phyloP scores from a whole-genome alignment of 23 tunicate species.

The Trididemnum clinides region DNA sequence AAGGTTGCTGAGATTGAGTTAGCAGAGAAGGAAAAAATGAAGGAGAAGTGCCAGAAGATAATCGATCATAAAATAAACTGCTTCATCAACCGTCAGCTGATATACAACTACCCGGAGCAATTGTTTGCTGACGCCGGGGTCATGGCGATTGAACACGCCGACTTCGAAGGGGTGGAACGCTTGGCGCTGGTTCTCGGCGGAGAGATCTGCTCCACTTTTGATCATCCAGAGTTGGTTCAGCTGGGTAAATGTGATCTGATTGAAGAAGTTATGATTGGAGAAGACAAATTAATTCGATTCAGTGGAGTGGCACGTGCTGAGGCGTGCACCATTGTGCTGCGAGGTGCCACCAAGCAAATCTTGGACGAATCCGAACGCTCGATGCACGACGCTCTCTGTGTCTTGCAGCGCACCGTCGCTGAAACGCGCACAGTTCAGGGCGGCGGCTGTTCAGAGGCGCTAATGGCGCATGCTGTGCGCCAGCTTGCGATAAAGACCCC shows the following conservation, averaged over 20 bases:
- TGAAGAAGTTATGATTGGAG: conserved; percentile 98
- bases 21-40: conserved; percentile 97
- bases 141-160: conserved; percentile 99
- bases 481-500: conserved; percentile 75
- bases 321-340: conserved; percentile 96
- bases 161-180: conserved; percentile 98
- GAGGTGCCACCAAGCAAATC: conserved; percentile 99
- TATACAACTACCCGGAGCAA: conserved; percentile 99
- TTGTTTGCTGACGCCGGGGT: conserved; percentile 96
- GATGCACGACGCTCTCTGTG: conserved; percentile 98
- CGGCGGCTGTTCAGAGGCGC: conserved; percentile 98
- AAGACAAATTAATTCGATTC: conserved; percentile 89
- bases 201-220: conserved; percentile 98
- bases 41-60: conserved; percentile 97
- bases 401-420: conserved; percentile 91
- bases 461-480: conserved; percentile 91
- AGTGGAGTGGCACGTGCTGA: conserved; percentile 96
- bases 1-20: conserved; percentile 95
- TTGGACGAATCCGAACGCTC: conserved; percentile 98
- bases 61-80: conserved; percentile 84
- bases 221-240: conserved; percentile 87
- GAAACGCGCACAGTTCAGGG: conserved; percentile 93
- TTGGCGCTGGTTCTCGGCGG: conserved; percentile 99
- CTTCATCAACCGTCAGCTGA: conserved; percentile 98
- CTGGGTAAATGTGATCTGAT: conserved; percentile 95